Evolutionary conservation across 2,797 vertebrate genomes (phyloP).

Genomic region (Lindbergichthys nudifrons): DNA sequence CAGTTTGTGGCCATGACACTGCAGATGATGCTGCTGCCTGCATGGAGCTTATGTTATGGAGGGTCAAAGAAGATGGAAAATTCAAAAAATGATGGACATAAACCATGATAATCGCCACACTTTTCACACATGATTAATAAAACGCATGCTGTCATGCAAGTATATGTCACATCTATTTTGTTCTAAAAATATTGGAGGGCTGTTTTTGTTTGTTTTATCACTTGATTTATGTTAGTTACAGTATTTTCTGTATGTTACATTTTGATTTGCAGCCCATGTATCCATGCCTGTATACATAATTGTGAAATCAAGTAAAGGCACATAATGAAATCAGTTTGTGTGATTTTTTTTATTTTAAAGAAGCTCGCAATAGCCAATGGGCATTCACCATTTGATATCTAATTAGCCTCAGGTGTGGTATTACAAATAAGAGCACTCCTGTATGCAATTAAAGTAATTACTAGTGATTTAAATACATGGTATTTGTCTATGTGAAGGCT

Average conservation of each 20-base stretch:
- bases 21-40: slow-evolving; percentile 83
- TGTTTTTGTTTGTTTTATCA: slow-evolving; percentile 30
- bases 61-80: slow-evolving; percentile 87
- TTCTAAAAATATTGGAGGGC: not conserved
- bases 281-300: slow-evolving; percentile 22
- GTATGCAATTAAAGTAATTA: slow-evolving; percentile 3
- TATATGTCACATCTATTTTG: slow-evolving; percentile 12
- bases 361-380: slow-evolving; percentile 38
- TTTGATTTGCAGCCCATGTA: slow-evolving; percentile 35
- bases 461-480: not conserved
- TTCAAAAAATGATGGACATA: slow-evolving; percentile 76
- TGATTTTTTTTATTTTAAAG: not conserved
- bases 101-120: slow-evolving; percentile 15
- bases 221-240: slow-evolving; percentile 15
- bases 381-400: not conserved
- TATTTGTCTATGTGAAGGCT: not conserved
- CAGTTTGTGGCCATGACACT: slow-evolving; percentile 84
- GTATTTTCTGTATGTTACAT: slow-evolving; percentile 11
- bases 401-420: slow-evolving; percentile 27
- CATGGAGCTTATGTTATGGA: slow-evolving; percentile 89
- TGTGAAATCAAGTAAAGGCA: slow-evolving; percentile 66
- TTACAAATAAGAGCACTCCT: slow-evolving; percentile 39
- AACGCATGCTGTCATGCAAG: not conserved
- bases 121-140: not conserved
- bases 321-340: slow-evolving; percentile 11